These are phyloP conservation scores for Noctua comes DNA, from an alignment of 2,888 invertebrate genomes.

Conservation along the genomic window DNA sequence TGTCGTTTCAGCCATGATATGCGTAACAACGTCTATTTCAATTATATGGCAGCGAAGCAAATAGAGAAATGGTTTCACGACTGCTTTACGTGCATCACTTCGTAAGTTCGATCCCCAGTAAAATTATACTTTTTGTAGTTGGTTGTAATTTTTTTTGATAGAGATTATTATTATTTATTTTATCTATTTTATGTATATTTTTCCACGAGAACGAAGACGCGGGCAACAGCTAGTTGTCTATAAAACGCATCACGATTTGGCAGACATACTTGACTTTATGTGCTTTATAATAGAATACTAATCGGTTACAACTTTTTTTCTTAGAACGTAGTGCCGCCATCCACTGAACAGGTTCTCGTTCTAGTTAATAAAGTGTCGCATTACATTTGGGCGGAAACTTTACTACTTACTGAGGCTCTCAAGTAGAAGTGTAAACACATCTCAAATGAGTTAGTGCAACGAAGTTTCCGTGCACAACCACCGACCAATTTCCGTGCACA, in stretches of 20 bases:
- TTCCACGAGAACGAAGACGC: too few relatives aligned
- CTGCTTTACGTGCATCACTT: too few relatives aligned
- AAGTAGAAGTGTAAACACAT: slow-evolving; percentile 27
- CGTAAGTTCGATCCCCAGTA: too few relatives aligned
- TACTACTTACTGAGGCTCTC: slow-evolving; percentile 17
- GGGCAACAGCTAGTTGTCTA: neutral
- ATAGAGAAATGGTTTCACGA: too few relatives aligned
- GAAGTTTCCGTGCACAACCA: slow-evolving; percentile 23
- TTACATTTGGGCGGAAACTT: neutral
- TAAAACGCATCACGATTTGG: neutral
- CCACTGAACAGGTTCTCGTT: neutral
- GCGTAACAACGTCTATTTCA: too few relatives aligned
- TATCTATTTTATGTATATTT: too few relatives aligned
- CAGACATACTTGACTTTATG: neutral
- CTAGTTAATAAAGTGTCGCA: neutral
- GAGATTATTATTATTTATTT: too few relatives aligned
- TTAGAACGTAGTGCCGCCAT: neutral
- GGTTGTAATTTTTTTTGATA: too few relatives aligned
- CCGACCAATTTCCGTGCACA: slow-evolving; percentile 33
- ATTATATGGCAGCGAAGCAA: too few relatives aligned
- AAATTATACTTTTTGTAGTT: too few relatives aligned
- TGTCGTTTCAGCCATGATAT: too few relatives aligned
- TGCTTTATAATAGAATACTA: neutral
- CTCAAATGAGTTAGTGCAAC: slow-evolving; percentile 17
- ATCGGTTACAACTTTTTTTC: slow-evolving; percentile 3